phyloP scores from a whole-genome alignment of 2,797 vertebrate genomes.

The Eulemur rubriventer region DNA sequence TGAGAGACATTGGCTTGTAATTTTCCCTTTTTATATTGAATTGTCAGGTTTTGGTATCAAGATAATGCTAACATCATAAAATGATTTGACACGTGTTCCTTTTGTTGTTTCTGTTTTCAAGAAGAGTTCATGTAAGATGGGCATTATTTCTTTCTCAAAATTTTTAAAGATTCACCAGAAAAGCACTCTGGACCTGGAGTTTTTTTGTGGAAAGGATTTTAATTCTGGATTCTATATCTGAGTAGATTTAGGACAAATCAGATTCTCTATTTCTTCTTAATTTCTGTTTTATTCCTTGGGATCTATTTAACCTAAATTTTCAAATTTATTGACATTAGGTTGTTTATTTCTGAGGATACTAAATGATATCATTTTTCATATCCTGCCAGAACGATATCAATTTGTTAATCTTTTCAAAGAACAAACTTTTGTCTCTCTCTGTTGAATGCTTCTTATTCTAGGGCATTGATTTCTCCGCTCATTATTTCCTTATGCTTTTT shows the following conservation, averaged over 20 bases:
- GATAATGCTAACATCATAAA: not conserved
- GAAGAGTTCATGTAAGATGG: not conserved
- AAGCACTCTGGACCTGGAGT: not conserved
- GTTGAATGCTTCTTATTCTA: not conserved
- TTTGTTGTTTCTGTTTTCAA: not conserved
- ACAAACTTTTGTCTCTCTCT: not conserved
- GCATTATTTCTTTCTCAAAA: not conserved
- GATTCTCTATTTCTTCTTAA: not conserved
- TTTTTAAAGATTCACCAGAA: not conserved
- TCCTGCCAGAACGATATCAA: not conserved
- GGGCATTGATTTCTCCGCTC: not conserved
- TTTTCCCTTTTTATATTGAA: not conserved
- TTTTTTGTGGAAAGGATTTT: not conserved
- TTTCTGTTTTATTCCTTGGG: too few species aligned
- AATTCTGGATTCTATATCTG: not conserved
- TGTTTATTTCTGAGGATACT: not conserved
- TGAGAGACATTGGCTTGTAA: not conserved
- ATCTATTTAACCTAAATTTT: too few species aligned
- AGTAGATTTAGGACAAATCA: not conserved
- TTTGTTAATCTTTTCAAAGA: not conserved
- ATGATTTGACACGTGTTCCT: not conserved
- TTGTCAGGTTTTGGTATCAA: not conserved
- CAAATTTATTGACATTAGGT: not conserved
- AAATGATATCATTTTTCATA: not conserved
- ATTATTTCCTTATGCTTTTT: not conserved